Evolutionary conservation across 2,888 invertebrate species (phyloP).

Genomic region (Apodemia hepburni): DNA sequence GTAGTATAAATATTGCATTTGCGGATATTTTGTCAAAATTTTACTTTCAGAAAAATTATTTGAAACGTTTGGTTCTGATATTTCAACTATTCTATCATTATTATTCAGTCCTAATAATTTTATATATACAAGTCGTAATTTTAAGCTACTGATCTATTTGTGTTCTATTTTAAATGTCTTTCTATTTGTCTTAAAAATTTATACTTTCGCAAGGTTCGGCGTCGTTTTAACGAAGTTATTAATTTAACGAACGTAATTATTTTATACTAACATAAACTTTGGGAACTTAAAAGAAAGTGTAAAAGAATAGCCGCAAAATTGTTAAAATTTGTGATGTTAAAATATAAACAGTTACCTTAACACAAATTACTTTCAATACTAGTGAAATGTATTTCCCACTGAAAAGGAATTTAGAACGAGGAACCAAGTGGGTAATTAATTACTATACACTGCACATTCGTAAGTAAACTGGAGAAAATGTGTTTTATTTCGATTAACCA

Average conservation of each 20-base stretch:
- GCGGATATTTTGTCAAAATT: too few relatives aligned
- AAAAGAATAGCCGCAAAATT: not conserved
- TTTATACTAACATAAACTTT: not conserved
- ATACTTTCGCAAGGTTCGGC: too few relatives aligned
- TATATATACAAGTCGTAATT: too few relatives aligned
- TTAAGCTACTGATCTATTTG: too few relatives aligned
- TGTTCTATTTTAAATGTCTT: too few relatives aligned
- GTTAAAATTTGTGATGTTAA: slow-evolving; percentile 1
- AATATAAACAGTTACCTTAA: slow-evolving; percentile 13
- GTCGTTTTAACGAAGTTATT: too few relatives aligned
- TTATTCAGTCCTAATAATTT: too few relatives aligned
- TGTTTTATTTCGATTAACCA: not conserved
- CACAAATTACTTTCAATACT: not conserved
- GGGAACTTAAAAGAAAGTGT: not conserved
- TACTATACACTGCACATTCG: not conserved
- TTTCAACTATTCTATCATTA: too few relatives aligned
- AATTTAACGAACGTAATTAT: not conserved
- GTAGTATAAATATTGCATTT: too few relatives aligned
- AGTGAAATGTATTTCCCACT: slow-evolving; percentile 5
- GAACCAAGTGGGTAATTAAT: not conserved
- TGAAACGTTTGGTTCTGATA: too few relatives aligned
- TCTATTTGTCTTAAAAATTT: too few relatives aligned
- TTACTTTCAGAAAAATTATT: too few relatives aligned
- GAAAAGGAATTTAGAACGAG: slow-evolving; percentile 6
- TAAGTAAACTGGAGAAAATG: not conserved